Conservation (phyloP, 30 jellyfish, hydroid and myxozoan genomes). For the Rhopilema esculentum region DNA sequence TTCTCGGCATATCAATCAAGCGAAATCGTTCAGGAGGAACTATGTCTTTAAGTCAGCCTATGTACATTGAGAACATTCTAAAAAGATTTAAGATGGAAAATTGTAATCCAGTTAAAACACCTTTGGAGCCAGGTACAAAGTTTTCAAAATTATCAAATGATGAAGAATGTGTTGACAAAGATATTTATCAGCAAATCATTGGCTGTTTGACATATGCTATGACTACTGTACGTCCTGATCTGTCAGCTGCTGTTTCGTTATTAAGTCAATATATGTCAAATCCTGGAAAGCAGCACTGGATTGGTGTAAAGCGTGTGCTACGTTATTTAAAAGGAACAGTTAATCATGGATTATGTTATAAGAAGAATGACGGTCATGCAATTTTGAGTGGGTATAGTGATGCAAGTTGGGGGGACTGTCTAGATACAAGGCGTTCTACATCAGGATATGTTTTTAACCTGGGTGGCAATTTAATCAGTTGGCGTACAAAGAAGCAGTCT, state of each 20-base stretch:
- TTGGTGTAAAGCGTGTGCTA: constrained; percentile 8
- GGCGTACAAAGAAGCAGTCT: constrained; percentile 50
- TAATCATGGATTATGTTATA: constrained; percentile 3
- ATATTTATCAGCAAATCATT: background rate
- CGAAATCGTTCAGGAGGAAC: constrained; percentile 7
- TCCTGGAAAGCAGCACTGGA: constrained; percentile 12
- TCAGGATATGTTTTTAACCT: constrained; percentile 26
- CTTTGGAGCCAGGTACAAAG: constrained; percentile 29
- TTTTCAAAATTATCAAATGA: background rate
- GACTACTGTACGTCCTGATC: constrained; percentile 21
- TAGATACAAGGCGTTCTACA: constrained; percentile 9
- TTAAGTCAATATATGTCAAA: background rate
- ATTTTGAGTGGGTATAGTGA: constrained; percentile 10
- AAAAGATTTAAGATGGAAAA: too few species aligned
- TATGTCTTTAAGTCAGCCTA: constrained; percentile 1
- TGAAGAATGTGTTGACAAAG: background rate
- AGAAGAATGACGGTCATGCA: background rate
- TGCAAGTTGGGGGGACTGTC: constrained; percentile 11
- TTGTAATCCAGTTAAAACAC: constrained; percentile 53
- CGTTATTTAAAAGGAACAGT: constrained; percentile 24
- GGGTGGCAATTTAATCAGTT: constrained; percentile 26
- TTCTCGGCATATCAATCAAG: constrained; percentile 14
- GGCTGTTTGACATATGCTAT: constrained; percentile 13
- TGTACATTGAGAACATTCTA: too few species aligned
- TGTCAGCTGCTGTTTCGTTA: constrained; percentile 15